Evolutionary conservation across 2,888 invertebrate genomes (phyloP).

Genomic region (Parapristionchus giblindavisi): DNA sequence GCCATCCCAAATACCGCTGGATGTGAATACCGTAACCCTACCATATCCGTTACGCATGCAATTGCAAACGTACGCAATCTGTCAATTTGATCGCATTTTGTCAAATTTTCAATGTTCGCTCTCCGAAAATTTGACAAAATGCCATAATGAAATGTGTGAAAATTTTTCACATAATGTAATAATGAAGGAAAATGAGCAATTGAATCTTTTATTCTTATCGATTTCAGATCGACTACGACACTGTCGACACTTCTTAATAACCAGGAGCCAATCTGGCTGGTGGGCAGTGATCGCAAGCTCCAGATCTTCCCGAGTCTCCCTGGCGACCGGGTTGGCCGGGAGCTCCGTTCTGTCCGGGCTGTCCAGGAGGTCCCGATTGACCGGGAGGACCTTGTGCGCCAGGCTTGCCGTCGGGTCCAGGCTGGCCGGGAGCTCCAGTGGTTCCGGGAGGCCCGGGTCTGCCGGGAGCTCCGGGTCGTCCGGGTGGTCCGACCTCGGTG

Average conservation of each 20-base stretch:
- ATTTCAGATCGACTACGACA: no score
- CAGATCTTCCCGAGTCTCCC: slow-evolving; percentile 63
- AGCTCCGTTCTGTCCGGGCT: slow-evolving; percentile 53
- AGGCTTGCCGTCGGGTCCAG: slow-evolving; percentile 53
- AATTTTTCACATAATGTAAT: no score
- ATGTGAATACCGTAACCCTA: no score
- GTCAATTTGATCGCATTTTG: no score
- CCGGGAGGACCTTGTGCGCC: slow-evolving; percentile 59
- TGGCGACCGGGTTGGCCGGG: slow-evolving; percentile 45
- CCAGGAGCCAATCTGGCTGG: slow-evolving; percentile 66
- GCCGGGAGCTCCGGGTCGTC: slow-evolving; percentile 64
- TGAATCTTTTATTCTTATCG: no score
- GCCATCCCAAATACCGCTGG: no score
- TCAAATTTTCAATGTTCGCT: no score
- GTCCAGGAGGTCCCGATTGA: slow-evolving; percentile 59
- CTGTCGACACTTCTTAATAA: slow-evolving; percentile 47
- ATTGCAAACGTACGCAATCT: no score
- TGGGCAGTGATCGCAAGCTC: slow-evolving; percentile 69
- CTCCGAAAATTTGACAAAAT: no score
- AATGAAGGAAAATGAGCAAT: no score
- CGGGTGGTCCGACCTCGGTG: slow-evolving; percentile 64
- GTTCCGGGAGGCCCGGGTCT: slow-evolving; percentile 62
- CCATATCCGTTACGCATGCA: no score
- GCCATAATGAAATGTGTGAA: no score
- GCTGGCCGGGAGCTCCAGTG: slow-evolving; percentile 56